Base-by-base conservation (phyloP, 2,888 invertebrate genomes). In the Bedellia somnulentella region DNA sequence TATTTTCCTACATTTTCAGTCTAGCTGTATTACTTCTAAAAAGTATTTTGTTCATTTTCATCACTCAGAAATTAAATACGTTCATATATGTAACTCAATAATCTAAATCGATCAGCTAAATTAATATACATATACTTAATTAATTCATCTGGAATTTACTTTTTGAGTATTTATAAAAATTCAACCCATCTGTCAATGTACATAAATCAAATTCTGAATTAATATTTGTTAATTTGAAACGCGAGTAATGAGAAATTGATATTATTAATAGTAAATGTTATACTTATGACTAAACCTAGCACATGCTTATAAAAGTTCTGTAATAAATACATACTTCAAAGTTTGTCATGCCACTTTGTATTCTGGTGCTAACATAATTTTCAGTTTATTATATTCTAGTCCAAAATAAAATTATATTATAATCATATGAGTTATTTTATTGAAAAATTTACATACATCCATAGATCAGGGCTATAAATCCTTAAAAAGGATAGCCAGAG, bases 381-480 rank as follows among this genome's bases (percentile, higher is more conserved):
- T 15, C 36, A 46, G 50, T 51, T 48, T 49, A 50, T 59, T 63
- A 49, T 67, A 62, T 63, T 71, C 70, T 70, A 71, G 70, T 71
- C 70, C 59, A 52, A 46, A 59, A 48, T 47, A 27, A 27, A 18
- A 18, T 18, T 18, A 27, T 18, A 18, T 27, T 18, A 27, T 18
- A 8, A 2, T 24, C 12, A 8, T 24, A 24, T 24, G 8, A 13
- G 21, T n/a, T 21, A 2, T 2, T n/a, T 21, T 21, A 21, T 2
- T 10, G 21, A 10, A n/a, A n/a, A 10, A n/a, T 21, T 21, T 21
- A n/a, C 10, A n/a, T 21, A n/a, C 3, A n/a, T n/a, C n/a, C n/a
- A n/a, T n/a, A n/a, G n/a, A n/a, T n/a, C n/a, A n/a, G n/a, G n/a
- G n/a, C n/a, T n/a, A n/a, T n/a, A n/a, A n/a, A n/a, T n/a, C n/a